These are phyloP conservation scores for Orthosia gothica DNA, from an alignment of 2,888 invertebrate species.

Conservation along the genomic window DNA sequence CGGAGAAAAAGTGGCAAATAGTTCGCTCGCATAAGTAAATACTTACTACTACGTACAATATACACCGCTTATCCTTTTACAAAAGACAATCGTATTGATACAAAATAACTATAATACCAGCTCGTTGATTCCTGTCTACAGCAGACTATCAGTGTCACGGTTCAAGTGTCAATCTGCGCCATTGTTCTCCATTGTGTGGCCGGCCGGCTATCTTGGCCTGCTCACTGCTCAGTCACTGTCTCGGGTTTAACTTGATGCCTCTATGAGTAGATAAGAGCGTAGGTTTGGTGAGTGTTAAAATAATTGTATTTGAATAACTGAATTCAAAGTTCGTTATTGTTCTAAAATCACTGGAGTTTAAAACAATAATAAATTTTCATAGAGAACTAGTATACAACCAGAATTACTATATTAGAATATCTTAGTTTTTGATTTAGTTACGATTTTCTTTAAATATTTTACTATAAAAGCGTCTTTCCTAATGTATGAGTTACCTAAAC, in stretches of 20 bases:
- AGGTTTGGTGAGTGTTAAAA: not conserved
- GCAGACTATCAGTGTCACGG: slow-evolving; percentile 46
- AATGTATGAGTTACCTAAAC: too few relatives aligned
- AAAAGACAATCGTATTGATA: not conserved
- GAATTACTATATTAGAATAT: too few relatives aligned
- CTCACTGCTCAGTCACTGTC: slow-evolving; percentile 38
- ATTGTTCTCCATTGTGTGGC: slow-evolving; percentile 44
- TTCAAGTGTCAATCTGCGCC: slow-evolving; percentile 48
- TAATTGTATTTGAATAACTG: too few relatives aligned
- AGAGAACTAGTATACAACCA: too few relatives aligned
- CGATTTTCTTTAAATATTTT: too few relatives aligned
- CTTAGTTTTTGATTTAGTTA: too few relatives aligned
- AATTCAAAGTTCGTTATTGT: too few relatives aligned
- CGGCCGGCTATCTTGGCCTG: slow-evolving; percentile 29
- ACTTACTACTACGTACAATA: not conserved
- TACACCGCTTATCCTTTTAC: not conserved
- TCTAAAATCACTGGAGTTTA: too few relatives aligned
- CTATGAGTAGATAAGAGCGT: not conserved
- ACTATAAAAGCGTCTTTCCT: too few relatives aligned
- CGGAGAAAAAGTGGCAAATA: too few relatives aligned
- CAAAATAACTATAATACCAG: slow-evolving; percentile 1
- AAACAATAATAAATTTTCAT: too few relatives aligned
- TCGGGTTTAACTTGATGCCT: slow-evolving; percentile 5
- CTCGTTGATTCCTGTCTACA: slow-evolving; percentile 8
- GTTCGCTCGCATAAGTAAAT: too few relatives aligned